Evolutionary conservation across 2,113 vertebrate genomes (phyloP).

Genomic region (Sinocyclocheilus anophthalmus): DNA sequence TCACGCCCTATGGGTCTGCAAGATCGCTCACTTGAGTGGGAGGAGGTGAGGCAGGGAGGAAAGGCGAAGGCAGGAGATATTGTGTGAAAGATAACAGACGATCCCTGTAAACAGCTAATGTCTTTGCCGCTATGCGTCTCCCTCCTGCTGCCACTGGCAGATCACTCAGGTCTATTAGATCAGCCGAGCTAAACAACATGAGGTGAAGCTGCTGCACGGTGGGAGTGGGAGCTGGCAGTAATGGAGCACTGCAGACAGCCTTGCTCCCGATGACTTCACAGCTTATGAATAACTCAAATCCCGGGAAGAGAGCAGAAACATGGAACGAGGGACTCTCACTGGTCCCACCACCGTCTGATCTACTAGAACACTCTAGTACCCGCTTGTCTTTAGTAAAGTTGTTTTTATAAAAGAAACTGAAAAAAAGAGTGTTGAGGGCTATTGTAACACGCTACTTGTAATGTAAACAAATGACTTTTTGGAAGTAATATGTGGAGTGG

Average conservation of each 20-base stretch:
- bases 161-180: constrained; percentile 53
- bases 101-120: constrained; percentile 43
- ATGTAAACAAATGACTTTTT: background rate
- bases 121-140: constrained; percentile 21
- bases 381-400: background rate
- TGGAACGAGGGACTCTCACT: background rate
- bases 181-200: constrained; percentile 45
- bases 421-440: background rate
- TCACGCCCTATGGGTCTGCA: constrained; percentile 8
- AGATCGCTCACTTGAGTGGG: constrained; percentile 43
- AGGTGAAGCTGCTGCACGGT: constrained; percentile 36
- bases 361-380: background rate
- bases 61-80: constrained; percentile 50
- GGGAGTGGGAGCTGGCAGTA: constrained; percentile 42
- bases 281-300: constrained; percentile 48
- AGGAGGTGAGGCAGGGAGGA: constrained; percentile 13
- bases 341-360: background rate
- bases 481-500: background rate
- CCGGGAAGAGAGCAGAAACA: constrained; percentile 7
- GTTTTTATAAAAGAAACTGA: background rate
- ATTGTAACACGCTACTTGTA: background rate
- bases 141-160: constrained; percentile 29
- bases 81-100: constrained; percentile 24
- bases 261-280: constrained; percentile 33
- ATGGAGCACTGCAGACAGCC: constrained; percentile 44